Conservation (phyloP, 2,113 vertebrate species). For the Monopterus albus region DNA sequence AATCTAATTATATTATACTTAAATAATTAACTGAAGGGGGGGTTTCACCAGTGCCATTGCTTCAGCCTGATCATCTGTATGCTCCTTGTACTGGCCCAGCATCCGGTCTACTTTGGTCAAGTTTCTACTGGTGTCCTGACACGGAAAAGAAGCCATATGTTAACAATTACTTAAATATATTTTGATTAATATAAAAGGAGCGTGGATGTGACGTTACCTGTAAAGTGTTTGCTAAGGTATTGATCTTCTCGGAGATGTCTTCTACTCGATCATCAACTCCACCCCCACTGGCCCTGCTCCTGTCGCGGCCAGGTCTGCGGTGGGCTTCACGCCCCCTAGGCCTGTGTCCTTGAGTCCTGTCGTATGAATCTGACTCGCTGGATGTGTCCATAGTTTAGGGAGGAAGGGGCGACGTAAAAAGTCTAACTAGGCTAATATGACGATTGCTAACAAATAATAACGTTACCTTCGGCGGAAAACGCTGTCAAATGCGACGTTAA, state of each 20-base stretch:
- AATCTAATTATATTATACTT: neutral
- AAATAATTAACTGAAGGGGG: neutral
- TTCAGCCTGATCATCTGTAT: slow-evolving; percentile 88
- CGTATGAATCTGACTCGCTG: slow-evolving; percentile 86
- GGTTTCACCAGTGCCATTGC: slow-evolving; percentile 87
- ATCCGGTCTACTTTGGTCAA: slow-evolving; percentile 91
- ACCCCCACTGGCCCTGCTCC: slow-evolving; percentile 33
- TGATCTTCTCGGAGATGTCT: slow-evolving; percentile 89
- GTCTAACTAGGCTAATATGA: neutral
- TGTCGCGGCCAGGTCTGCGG: slow-evolving; percentile 48
- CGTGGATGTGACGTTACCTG: too few relatives aligned
- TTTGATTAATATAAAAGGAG: too few relatives aligned
- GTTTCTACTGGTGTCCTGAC: slow-evolving; percentile 93
- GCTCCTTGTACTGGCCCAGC: slow-evolving; percentile 90
- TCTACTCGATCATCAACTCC: slow-evolving; percentile 45
- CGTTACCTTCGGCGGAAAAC: neutral
- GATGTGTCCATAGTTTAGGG: slow-evolving; percentile 88
- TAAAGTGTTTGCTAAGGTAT: slow-evolving; percentile 90
- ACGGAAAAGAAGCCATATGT: slow-evolving; percentile 26
- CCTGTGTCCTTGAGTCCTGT: slow-evolving; percentile 64
- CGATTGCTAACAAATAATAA: neutral
- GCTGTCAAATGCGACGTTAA: slow-evolving; percentile 11
- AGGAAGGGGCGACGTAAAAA: neutral
- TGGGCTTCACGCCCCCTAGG: slow-evolving; percentile 70
- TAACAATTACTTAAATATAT: neutral